Conservation (phyloP, 2,113 vertebrate genomes). For the Ictalurus furcatus region DNA sequence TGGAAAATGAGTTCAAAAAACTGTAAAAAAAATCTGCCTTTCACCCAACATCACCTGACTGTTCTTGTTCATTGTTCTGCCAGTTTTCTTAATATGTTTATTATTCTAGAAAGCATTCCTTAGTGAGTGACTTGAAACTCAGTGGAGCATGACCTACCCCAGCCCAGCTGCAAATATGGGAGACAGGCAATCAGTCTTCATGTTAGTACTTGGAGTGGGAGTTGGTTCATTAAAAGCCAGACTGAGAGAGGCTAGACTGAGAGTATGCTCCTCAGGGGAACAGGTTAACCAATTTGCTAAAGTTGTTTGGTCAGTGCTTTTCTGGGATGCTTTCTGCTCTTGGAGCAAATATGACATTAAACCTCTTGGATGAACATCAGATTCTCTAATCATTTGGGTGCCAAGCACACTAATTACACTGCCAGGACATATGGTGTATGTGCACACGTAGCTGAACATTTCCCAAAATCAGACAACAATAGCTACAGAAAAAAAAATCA, state of each 20-base stretch:
- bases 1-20: neutral
- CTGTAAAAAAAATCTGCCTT: neutral
- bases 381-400: neutral
- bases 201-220: neutral
- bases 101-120: conserved; percentile 21
- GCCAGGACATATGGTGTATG: neutral
- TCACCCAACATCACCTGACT: neutral
- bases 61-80: neutral
- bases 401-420: neutral
- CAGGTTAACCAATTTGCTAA: neutral
- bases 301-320: neutral
- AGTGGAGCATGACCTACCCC: conserved; percentile 1
- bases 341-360: neutral
- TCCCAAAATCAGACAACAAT: neutral
- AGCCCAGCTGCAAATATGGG: neutral
- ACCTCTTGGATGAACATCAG: neutral
- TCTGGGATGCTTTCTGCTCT: neutral
- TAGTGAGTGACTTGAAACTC: neutral
- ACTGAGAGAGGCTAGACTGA: neutral
- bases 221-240: conserved; percentile 16
- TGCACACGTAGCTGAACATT: neutral
- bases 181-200: conserved; percentile 3
- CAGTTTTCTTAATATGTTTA: conserved; percentile 4
- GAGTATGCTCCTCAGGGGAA: neutral
- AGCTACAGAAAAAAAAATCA: neutral